Percentiles rank a stretch among this genome's conserved stretches.
Evolutionary conservation across 2,888 invertebrate species (phyloP).

Genomic region (Gari tellinella): DNA sequence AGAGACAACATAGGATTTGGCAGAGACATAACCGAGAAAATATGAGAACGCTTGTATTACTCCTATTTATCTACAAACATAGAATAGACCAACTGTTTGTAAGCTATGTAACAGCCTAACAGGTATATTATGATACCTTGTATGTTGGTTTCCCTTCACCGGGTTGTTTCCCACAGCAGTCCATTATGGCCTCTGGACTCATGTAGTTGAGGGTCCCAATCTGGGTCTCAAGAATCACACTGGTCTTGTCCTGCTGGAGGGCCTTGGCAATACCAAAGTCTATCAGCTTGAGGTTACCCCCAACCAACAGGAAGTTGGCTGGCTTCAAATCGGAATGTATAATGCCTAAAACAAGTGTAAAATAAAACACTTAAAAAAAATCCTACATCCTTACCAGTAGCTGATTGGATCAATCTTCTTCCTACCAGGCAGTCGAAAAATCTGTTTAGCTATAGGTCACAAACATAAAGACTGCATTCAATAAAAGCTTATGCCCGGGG

Average conservation of each 20-base stretch:
- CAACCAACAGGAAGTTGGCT: constrained; percentile 96
- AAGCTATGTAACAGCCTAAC: neutral
- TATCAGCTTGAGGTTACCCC: constrained; percentile 95
- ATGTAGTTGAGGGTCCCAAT: constrained; percentile 97
- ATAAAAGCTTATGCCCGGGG: too few species aligned
- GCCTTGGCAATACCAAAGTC: constrained; percentile 98
- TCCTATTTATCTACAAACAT: too few species aligned
- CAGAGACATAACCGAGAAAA: too few species aligned
- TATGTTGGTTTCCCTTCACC: constrained; percentile 70
- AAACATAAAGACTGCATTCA: too few species aligned
- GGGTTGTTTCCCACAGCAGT: constrained; percentile 63
- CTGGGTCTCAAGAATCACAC: constrained; percentile 90
- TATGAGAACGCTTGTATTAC: too few species aligned
- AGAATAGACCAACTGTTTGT: too few species aligned
- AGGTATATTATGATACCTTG: constrained; percentile 74
- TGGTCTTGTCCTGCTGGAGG: constrained; percentile 94
- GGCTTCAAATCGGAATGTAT: constrained; percentile 99
- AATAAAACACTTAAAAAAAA: too few species aligned
- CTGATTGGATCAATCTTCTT: too few species aligned
- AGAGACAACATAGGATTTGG: too few species aligned
- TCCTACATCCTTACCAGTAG: too few species aligned
- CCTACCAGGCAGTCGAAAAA: too few species aligned
- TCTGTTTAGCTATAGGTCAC: too few species aligned
- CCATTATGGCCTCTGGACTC: constrained; percentile 92
- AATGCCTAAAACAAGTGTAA: constrained; percentile 89